Evolutionary conservation across 2,888 invertebrate genomes (phyloP), one percentile per base, ranked within the genome.

Genomic region (Tetramorium bicarinatum): DNA sequence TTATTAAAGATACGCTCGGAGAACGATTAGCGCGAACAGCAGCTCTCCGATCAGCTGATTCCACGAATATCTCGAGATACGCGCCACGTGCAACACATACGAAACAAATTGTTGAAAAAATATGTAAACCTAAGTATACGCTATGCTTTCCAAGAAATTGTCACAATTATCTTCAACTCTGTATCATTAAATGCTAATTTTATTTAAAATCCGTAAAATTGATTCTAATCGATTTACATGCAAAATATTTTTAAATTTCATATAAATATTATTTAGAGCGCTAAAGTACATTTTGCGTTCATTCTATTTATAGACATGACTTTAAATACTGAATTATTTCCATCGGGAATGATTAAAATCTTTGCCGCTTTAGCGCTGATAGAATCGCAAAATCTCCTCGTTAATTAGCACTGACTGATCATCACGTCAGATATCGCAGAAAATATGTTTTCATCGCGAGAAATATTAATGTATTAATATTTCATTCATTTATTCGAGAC

Each of bases 31-130:
- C 25, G 18, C 18, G 41, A n/a, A 18, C 38, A 18, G 13, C 13
- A 8, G 29, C n/a, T 47, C 47, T n/a, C 25, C 7, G 41, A 54
- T 76, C 76, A 77, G 76, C 66, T 77, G 52, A 77, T 77, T 52
- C 25, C 15, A 41, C 7, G 38, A 52, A 11, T 62, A 9, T 15
- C 38, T 56, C 21, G 21, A 15, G 29, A 15, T 11, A 18, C 54
- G 9, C 54, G 25, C 44, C 8, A 41, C 38, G 18, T 18, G 21
- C 25, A 41, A 11, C 21, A 21, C 56, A 18, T 41, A 25, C 13
- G 4, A 21, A 49, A 29, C 18, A 25, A 25, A n/a, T 21, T 21
- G 34, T 21, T 64, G 0, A 38, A 21, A 13, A 71, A 34, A n/a
- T 21, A 15, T 21, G 9, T 41, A 8, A 25, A 41, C 9, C 4